These are phyloP conservation scores for Prochilodus magdalenae DNA, from an alignment of 2,113 vertebrate genomes.

Conservation along the genomic window DNA sequence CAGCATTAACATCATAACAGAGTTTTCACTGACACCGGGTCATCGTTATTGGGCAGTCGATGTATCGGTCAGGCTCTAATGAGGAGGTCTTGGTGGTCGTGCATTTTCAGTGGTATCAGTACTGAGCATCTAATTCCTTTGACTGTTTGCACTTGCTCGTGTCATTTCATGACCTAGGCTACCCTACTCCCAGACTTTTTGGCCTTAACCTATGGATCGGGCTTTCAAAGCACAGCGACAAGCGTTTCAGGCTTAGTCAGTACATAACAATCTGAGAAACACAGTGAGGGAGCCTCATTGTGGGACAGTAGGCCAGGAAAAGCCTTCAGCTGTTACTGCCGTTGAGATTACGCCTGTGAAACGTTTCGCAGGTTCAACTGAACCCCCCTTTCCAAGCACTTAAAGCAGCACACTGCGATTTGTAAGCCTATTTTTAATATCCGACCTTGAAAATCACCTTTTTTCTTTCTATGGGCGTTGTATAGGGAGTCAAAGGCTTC, in stretches of 20 bases:
- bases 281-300: neutral
- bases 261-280: neutral
- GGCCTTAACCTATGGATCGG: conserved; percentile 6
- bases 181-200: neutral
- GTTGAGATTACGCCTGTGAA: conserved; percentile 32
- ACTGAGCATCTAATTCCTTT: neutral
- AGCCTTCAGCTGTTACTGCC: conserved; percentile 15
- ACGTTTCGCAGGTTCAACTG: neutral
- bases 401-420: conserved; percentile 30
- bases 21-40: too few relatives aligned
- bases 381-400: conserved; percentile 29
- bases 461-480: neutral
- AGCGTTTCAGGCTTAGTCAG: neutral
- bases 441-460: neutral
- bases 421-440: neutral
- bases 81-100: conserved; percentile 28
- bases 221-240: conserved; percentile 37
- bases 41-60: neutral
- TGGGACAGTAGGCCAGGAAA: neutral
- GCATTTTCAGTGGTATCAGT: neutral
- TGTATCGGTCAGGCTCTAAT: neutral
- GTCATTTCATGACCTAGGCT: neutral
- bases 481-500: conserved; percentile 23
- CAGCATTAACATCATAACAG: too few relatives aligned
- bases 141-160: neutral